phyloP scores from a whole-genome alignment of 2,113 vertebrate species.

The Pelvicachromis taeniatus region DNA sequence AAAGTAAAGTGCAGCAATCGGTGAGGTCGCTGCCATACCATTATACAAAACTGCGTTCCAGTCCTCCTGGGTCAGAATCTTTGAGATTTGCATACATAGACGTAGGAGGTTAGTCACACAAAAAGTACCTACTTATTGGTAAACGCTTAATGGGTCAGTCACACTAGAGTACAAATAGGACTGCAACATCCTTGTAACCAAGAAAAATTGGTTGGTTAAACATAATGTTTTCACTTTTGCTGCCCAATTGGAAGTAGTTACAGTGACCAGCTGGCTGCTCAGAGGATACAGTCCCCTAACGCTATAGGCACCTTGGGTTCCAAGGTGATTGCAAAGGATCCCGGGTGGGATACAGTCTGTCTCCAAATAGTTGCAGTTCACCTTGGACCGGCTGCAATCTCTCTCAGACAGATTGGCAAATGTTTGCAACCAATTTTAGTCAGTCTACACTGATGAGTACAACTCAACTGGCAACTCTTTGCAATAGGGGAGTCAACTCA shows the following conservation, averaged over 20 bases:
- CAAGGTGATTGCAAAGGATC: background rate
- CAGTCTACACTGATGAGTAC: background rate
- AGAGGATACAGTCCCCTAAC: background rate
- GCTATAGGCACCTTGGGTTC: background rate
- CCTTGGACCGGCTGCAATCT: too few species aligned
- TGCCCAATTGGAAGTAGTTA: background rate
- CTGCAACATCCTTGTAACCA: background rate
- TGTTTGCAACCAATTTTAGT: background rate
- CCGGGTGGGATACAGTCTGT: too few species aligned
- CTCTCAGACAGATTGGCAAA: too few species aligned
- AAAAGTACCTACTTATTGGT: background rate
- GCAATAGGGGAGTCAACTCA: accelerated
- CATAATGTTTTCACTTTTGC: background rate
- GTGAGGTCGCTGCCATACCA: conserved; percentile 91
- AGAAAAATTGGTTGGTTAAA: background rate
- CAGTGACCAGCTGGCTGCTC: background rate
- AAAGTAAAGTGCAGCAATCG: conserved; percentile 92
- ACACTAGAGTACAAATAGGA: background rate
- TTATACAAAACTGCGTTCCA: conserved; percentile 97
- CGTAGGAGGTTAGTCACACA: background rate
- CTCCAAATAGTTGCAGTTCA: too few species aligned
- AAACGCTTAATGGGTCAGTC: accelerated
- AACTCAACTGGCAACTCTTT: background rate
- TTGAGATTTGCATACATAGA: background rate
- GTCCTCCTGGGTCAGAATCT: conserved; percentile 97